Evolutionary conservation across 1,140 invertebrate species (phyloP), one percentile per base, ranked within the genome.

Genomic region (Leptopilina boulardi): DNA sequence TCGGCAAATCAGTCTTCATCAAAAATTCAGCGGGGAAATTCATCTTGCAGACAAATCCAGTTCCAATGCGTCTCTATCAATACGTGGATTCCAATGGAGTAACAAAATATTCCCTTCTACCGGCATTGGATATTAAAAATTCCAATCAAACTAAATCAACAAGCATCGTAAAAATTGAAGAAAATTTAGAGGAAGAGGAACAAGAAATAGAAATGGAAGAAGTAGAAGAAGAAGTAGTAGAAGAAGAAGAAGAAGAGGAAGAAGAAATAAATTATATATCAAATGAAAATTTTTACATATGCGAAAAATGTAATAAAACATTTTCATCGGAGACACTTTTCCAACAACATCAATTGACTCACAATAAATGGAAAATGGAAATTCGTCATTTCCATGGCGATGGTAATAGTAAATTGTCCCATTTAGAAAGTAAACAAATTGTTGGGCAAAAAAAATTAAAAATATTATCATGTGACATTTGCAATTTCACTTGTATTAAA

Each of bases 401-500:
- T 6, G 11, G 15, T 0, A 23, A 30, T 34, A 23, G 15, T 15
- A 30, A 26, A n/a, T 30, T 66, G 4, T 66, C 59, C n/a, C 59
- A 66, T 6, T 30, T 30, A 13, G 23, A 66, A 23, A 66, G 30
- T 66, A 1, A 70, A 4, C 76, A 78, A 2, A 71, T 41, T 4
- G 74, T 26, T 0, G 42, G 30, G 1, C 75, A 18, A 54, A 72
- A 70, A 10, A 19, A n/a, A 11, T 34, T 11, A 1, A 47, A n/a
- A 30, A 78, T 21, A 19, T 83, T 80, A 4, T 11, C 19, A 11
- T 86, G 84, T 30, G 18, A 79, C 3, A 1, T 9, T 3, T 86
- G 84, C 21, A 38, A 71, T 8, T 85, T 85, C 10, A 71, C 47
- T 1, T 85, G 82, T 19, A 80, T 76, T 3, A 83, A 76, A 9